Evolutionary conservation across 2,797 vertebrate species (phyloP).

Genomic region (Eremophila alpestris): DNA sequence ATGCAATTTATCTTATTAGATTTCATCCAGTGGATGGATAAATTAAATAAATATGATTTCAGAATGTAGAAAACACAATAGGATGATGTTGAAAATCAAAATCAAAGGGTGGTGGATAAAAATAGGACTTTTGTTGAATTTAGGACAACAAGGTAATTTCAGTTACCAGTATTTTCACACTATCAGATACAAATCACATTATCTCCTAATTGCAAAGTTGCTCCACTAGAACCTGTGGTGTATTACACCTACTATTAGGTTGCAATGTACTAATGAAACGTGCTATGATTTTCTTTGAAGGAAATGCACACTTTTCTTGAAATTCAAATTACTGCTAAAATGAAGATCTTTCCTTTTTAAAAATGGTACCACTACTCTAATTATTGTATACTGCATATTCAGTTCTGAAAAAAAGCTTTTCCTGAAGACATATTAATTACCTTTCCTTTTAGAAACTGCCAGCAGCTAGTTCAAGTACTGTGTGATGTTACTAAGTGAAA

Average conservation of each 20-base stretch:
- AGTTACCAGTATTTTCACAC: not conserved
- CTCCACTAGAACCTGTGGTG: not conserved
- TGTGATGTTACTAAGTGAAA: constrained; percentile 56
- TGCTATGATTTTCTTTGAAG: not conserved
- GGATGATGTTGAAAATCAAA: not conserved
- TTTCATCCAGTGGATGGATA: not conserved
- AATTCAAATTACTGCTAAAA: constrained; percentile 28
- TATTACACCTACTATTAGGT: not conserved
- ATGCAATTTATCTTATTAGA: not conserved
- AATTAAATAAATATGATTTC: not conserved
- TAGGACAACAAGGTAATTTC: not conserved
- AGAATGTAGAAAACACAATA: not conserved
- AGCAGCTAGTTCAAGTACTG: constrained; percentile 42
- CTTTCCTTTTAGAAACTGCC: constrained; percentile 51
- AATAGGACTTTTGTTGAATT: not conserved
- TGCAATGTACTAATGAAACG: not conserved
- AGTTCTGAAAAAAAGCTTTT: constrained; percentile 8
- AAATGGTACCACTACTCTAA: not conserved
- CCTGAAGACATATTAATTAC: constrained; percentile 60
- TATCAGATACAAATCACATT: not conserved
- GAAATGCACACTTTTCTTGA: not conserved
- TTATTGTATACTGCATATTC: constrained; percentile 12
- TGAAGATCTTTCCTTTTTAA: not conserved
- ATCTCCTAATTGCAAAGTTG: not conserved
- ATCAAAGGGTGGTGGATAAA: not conserved